Evolutionary conservation across 2,113 vertebrate species (phyloP).

Genomic region (Nycticorax nycticorax): DNA sequence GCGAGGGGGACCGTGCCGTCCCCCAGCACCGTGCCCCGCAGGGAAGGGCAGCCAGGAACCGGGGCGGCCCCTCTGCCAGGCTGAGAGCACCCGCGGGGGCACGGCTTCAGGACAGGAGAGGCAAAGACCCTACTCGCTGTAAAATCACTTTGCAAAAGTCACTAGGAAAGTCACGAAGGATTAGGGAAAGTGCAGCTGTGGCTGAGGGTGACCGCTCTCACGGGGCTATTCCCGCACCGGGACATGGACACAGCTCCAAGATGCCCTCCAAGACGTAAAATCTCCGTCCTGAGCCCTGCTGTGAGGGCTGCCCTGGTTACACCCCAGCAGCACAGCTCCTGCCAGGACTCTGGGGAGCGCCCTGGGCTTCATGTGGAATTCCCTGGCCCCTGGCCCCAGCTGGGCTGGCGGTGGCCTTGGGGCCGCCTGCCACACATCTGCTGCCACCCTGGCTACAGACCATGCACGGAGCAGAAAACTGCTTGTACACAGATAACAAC

Average conservation of each 20-base stretch:
- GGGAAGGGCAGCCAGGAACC: rapidly evolving
- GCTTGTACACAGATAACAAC: neutral
- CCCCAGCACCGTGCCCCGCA: neutral
- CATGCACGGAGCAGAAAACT: neutral
- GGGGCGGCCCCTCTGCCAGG: neutral
- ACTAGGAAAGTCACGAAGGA: neutral
- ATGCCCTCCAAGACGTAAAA: rapidly evolving
- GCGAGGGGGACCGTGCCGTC: neutral
- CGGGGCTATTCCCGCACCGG: rapidly evolving
- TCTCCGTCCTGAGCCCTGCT: neutral
- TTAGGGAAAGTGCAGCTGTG: rapidly evolving
- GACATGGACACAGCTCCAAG: neutral
- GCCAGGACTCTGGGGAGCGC: neutral
- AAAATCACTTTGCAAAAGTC: neutral
- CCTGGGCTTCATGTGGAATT: neutral
- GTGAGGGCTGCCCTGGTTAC: neutral
- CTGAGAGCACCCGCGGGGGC: neutral
- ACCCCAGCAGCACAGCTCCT: neutral
- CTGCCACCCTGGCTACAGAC: neutral
- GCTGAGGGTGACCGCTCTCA: rapidly evolving
- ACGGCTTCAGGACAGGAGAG: neutral
- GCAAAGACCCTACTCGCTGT: rapidly evolving
- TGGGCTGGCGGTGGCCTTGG: neutral
- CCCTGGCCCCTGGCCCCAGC: neutral
- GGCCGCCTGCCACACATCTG: neutral